phyloP scores from a whole-genome alignment of 2,797 vertebrate genomes.

The Sebastes nivosus region DNA sequence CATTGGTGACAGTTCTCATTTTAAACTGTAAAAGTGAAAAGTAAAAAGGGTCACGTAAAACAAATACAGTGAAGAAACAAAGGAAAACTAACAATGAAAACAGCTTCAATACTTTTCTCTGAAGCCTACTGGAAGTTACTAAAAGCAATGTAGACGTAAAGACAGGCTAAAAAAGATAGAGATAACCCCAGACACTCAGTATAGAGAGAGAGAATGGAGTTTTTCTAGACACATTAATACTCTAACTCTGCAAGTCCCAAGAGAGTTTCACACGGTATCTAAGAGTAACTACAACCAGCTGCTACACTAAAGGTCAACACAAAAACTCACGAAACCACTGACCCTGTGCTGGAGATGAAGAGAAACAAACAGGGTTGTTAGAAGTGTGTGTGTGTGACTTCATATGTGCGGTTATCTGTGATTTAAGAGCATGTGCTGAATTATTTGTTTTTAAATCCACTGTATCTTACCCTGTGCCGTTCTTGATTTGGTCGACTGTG shows the following conservation, averaged over 20 bases:
- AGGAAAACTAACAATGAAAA: neutral
- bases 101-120: neutral
- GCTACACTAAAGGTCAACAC: slow-evolving; percentile 28
- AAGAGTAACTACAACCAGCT: slow-evolving; percentile 31
- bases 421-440: neutral
- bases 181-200: neutral
- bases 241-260: neutral
- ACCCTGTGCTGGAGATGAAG: slow-evolving; percentile 65
- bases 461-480: slow-evolving; percentile 80
- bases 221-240: neutral
- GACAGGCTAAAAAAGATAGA: neutral
- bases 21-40: neutral
- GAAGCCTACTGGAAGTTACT: neutral
- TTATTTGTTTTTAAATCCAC: neutral
- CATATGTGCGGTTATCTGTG: neutral
- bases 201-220: neutral
- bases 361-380: slow-evolving; percentile 38
- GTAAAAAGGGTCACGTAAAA: neutral
- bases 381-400: neutral
- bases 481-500: slow-evolving; percentile 59
- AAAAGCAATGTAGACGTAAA: neutral
- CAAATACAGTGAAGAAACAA: neutral
- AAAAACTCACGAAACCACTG: slow-evolving; percentile 60
- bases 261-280: neutral
- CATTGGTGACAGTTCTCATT: neutral